Conservation (phyloP, 2,113 vertebrate genomes). For the Neogobius melanostomus region DNA sequence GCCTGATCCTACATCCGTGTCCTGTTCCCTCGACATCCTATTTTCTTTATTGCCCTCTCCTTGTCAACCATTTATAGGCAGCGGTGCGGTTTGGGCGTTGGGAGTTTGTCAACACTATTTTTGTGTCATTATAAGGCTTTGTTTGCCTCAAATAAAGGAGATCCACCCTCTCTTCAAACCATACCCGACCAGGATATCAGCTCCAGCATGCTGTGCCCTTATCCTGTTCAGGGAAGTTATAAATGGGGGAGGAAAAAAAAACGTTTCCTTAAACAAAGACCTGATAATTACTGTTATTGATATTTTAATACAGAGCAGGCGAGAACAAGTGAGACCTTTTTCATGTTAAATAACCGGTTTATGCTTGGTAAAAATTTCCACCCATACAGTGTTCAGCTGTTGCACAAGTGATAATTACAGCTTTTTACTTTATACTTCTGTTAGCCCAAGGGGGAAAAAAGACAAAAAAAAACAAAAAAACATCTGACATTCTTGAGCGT, state of each 20-base stretch:
- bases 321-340: slow-evolving; percentile 25
- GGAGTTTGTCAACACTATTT: slow-evolving; percentile 55
- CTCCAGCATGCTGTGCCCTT: slow-evolving; percentile 58
- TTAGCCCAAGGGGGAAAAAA: slow-evolving; percentile 23
- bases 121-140: slow-evolving; percentile 72
- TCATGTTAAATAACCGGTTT: slow-evolving; percentile 5
- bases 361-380: slow-evolving; percentile 24
- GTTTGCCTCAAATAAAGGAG: slow-evolving; percentile 74
- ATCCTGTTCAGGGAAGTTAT: slow-evolving; percentile 73
- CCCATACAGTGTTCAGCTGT: slow-evolving; percentile 17
- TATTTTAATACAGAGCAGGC: slow-evolving; percentile 55
- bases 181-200: slow-evolving; percentile 65
- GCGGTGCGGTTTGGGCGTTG: slow-evolving; percentile 61
- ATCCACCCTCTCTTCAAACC: slow-evolving; percentile 74
- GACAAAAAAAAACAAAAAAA: not conserved
- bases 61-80: slow-evolving; percentile 59
- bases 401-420: slow-evolving; percentile 14
- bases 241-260: slow-evolving; percentile 52
- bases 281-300: slow-evolving; percentile 58
- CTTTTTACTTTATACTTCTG: slow-evolving; percentile 14
- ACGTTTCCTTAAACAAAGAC: slow-evolving; percentile 50
- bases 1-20: slow-evolving; percentile 73
- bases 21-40: slow-evolving; percentile 68
- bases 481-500: slow-evolving; percentile 57
- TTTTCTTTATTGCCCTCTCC: slow-evolving; percentile 68